Base-by-base conservation (phyloP, 2,113 vertebrate species). In the Alligator mississippiensis region DNA sequence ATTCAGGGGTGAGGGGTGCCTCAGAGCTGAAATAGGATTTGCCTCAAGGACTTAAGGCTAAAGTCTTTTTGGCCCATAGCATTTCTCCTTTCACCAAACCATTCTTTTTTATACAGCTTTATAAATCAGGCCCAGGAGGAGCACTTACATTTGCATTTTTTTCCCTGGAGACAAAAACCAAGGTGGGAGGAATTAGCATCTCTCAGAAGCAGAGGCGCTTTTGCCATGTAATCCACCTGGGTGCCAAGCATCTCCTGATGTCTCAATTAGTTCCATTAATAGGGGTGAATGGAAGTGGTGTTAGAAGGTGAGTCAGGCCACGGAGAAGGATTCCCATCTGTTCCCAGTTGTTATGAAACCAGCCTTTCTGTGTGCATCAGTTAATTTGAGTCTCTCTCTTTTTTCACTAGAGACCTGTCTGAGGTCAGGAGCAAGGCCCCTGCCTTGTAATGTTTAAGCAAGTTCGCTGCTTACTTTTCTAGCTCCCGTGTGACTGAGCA, bases 211-310 rank as follows among this genome's bases (percentile, higher is more conserved):
- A 38, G 74, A 72, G 24, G 28, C 0, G 0, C 15, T 92, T 93
- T 90, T 94, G 34, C 68, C 80, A 18, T 9, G 28, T 86, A 85
- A 74, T 61, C 19, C 4, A 5, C 80, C 64, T 83, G 64, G n/a
- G 57, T 58, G 94, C 28, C 77, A 38, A 68, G 63, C 1, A 0
- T 70, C 61, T 93, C 77, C 63, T 88, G 80, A 57, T 85, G 89
- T 64, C 94, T 89, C 94, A 93, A 75, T 95, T 92, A 93, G 17
- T 78, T 93, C 70, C 79, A 19, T 80, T 84, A 82, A 62, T 87
- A 87, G 77, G 54, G 19, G 78, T 24, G 54, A 88, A 62, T 30
- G 28, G 80, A 92, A 85, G 55, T 91, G 70, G 75, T 62, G 75
- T 90, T 87, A 89, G 88, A 94, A 94, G 61, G 85, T 64, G n/a